Conservation (phyloP, 2,113 vertebrate species). For the Poecilia latipinna region DNA sequence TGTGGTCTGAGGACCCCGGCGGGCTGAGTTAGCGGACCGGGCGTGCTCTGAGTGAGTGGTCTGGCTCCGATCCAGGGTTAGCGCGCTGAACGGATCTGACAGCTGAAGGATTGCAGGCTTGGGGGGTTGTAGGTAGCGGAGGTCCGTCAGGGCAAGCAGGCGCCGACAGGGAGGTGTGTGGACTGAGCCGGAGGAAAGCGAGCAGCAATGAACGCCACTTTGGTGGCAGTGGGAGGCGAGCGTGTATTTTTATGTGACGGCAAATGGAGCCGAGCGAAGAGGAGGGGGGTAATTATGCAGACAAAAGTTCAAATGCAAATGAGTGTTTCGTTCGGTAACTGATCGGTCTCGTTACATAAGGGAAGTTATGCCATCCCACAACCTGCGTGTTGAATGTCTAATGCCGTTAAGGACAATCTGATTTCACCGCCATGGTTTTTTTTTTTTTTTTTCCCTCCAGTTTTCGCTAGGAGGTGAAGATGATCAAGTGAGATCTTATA, state of each 20-base stretch:
- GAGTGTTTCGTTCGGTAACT: slow-evolving; percentile 12
- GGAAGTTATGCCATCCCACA: slow-evolving; percentile 25
- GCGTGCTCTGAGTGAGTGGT: slow-evolving; percentile 42
- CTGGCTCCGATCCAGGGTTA: slow-evolving; percentile 60
- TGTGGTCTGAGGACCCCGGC: slow-evolving; percentile 28
- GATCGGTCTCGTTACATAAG: slow-evolving; percentile 28
- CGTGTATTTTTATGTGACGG: slow-evolving; percentile 42
- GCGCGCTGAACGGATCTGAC: slow-evolving; percentile 52
- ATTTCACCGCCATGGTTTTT: slow-evolving; percentile 39
- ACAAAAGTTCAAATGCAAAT: slow-evolving; percentile 32
- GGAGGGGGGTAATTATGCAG: slow-evolving; percentile 25
- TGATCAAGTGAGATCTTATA: slow-evolving; percentile 7
- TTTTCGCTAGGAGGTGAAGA: not conserved
- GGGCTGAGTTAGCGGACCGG: slow-evolving; percentile 36
- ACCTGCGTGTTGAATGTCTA: slow-evolving; percentile 34
- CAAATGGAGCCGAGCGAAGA: slow-evolving; percentile 36
- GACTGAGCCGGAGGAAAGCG: slow-evolving; percentile 34
- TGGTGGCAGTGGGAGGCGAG: slow-evolving; percentile 37
- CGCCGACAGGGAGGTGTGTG: slow-evolving; percentile 34
- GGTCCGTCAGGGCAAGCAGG: slow-evolving; percentile 39
- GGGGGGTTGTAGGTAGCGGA: slow-evolving; percentile 40
- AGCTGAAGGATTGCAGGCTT: slow-evolving; percentile 63
- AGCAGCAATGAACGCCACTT: slow-evolving; percentile 47
- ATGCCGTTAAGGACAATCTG: slow-evolving; percentile 22
- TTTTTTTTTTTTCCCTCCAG: slow-evolving; percentile 16